Evolutionary conservation across 2,888 invertebrate species (phyloP).

Genomic region (Drosophila borealis): DNA sequence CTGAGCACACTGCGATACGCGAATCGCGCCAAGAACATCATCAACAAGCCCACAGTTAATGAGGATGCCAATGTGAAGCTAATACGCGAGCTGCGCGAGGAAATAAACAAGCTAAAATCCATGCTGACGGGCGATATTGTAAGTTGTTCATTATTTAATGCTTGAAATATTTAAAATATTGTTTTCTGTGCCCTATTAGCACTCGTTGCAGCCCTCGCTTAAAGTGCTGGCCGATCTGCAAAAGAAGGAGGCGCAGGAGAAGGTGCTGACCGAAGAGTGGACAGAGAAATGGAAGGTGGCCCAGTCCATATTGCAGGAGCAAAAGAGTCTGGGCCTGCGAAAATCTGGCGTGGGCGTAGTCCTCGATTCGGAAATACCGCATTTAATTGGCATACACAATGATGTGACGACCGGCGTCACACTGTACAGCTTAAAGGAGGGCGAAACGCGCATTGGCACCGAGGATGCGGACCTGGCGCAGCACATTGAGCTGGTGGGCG

Average conservation of each 20-base stretch:
- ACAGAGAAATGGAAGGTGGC: conserved; percentile 97
- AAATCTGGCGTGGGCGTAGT: conserved; percentile 96
- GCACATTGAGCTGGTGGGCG: conserved; percentile 92
- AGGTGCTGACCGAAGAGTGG: conserved; percentile 95
- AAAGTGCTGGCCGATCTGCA: conserved; percentile 93
- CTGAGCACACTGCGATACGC: conserved; percentile 94
- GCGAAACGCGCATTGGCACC: conserved; percentile 93
- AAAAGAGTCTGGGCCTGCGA: conserved; percentile 93
- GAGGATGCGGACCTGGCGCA: conserved; percentile 88
- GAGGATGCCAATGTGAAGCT: conserved; percentile 95
- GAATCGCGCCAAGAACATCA: conserved; percentile 95
- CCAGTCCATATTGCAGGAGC: conserved; percentile 94
- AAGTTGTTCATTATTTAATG: conserved; percentile 65
- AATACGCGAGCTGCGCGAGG: conserved; percentile 93
- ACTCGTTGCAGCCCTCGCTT: conserved; percentile 87
- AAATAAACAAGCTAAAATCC: conserved; percentile 92
- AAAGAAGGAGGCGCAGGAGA: conserved; percentile 96
- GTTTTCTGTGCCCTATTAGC: conserved; percentile 73
- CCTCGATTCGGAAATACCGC: conserved; percentile 95
- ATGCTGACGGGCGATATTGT: conserved; percentile 90
- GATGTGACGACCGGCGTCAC: conserved; percentile 96
- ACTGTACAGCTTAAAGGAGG: conserved; percentile 95
- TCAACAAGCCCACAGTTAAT: conserved; percentile 95
- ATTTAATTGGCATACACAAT: conserved; percentile 96
- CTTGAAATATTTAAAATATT: background rate